A percentile compares a stretch with the other conserved stretches of the same genome.
Evolutionary conservation across 2,113 vertebrate species (phyloP).

Genomic region (Petrocephalus zakoni): DNA sequence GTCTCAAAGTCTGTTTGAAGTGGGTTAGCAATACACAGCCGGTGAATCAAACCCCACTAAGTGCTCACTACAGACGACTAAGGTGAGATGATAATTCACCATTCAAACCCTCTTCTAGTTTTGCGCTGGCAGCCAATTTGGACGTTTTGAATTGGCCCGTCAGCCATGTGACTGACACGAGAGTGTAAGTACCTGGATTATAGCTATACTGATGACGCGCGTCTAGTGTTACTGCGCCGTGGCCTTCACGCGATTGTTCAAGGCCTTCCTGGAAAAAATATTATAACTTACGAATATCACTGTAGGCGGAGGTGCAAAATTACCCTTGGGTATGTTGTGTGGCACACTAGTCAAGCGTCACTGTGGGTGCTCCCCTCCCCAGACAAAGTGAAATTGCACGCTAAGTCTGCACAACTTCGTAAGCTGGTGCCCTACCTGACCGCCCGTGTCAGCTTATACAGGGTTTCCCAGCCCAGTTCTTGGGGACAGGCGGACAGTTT

Average conservation of each 20-base stretch:
- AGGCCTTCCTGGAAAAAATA: neutral
- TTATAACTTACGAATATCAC: neutral
- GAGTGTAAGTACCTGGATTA: neutral
- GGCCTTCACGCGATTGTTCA: neutral
- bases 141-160: neutral
- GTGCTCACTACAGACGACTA: neutral
- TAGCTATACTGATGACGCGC: neutral
- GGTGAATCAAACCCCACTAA: neutral
- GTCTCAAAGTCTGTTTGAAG: neutral
- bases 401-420: neutral
- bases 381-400: neutral
- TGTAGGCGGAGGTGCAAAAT: neutral
- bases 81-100: neutral
- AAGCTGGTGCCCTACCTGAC: neutral
- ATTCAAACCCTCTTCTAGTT: neutral
- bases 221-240: neutral
- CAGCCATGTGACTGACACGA: neutral
- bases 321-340: neutral
- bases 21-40: neutral
- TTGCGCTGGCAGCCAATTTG: neutral
- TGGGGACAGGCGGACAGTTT: too few species aligned
- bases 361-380: neutral
- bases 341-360: neutral
- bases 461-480: too few species aligned
- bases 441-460: neutral